Conservation (phyloP, 2,113 vertebrate genomes). For the Malaclemys terrapin region DNA sequence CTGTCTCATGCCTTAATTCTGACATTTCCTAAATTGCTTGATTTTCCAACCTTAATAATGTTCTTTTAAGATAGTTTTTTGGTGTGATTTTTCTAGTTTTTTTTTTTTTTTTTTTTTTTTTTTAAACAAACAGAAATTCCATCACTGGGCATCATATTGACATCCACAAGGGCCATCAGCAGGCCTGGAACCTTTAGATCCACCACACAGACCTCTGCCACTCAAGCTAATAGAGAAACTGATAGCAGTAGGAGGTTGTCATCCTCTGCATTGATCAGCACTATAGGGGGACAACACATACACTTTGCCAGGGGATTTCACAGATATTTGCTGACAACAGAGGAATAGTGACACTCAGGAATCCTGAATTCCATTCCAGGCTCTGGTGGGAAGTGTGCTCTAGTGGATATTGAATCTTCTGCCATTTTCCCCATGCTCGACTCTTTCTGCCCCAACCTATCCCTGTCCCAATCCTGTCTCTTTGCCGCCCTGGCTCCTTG, state of each 20-base stretch:
- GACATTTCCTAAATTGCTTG: too few species aligned
- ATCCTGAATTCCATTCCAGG: fast-evolving
- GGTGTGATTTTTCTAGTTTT: too few species aligned
- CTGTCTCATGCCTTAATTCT: background rate
- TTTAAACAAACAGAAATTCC: too few species aligned
- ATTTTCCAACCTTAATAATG: too few species aligned
- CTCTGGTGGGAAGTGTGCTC: background rate
- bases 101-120: too few species aligned
- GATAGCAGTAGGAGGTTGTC: too few species aligned
- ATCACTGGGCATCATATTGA: too few species aligned
- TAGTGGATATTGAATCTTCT: background rate
- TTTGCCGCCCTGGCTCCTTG: background rate
- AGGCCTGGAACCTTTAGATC: too few species aligned
- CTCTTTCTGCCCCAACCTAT: background rate
- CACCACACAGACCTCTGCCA: too few species aligned
- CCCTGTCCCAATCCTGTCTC: background rate
- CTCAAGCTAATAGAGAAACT: too few species aligned
- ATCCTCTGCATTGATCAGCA: background rate
- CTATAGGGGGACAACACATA: fast-evolving
- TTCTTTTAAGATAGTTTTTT: too few species aligned
- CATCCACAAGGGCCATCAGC: too few species aligned
- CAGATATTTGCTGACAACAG: background rate
- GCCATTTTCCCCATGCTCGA: fast-evolving
- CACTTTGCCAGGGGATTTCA: background rate
- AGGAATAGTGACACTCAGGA: background rate